Evolutionary conservation across 2,888 invertebrate species (phyloP).

Genomic region (Catocala sponsa): DNA sequence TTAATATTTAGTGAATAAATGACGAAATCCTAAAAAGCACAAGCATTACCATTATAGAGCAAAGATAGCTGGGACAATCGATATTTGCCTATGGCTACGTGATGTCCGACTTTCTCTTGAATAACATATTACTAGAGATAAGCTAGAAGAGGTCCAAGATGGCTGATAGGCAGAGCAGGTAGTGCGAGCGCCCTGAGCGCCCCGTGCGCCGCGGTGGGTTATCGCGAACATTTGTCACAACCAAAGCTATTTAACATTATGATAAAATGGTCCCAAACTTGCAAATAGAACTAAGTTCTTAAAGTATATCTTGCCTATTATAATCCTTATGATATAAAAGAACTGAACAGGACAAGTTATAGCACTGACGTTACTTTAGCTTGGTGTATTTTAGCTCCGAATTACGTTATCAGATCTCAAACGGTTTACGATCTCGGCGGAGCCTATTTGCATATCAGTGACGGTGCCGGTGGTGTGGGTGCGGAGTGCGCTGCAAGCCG

Average conservation of each 20-base stretch:
- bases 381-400: constrained; percentile 70
- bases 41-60: constrained; percentile 19
- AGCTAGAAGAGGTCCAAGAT: constrained; percentile 71
- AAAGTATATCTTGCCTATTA: constrained; percentile 34
- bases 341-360: constrained; percentile 50
- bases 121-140: constrained; percentile 73
- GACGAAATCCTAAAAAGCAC: neutral
- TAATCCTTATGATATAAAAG: constrained; percentile 28
- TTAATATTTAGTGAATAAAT: neutral
- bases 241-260: constrained; percentile 58
- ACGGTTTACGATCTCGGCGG: constrained; percentile 81
- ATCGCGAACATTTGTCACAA: constrained; percentile 68
- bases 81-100: constrained; percentile 50
- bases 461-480: constrained; percentile 63
- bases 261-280: constrained; percentile 57
- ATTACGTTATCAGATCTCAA: constrained; percentile 81
- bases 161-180: constrained; percentile 70
- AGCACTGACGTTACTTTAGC: constrained; percentile 47
- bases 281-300: constrained; percentile 41
- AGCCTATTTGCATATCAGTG: constrained; percentile 83
- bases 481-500: constrained; percentile 63
- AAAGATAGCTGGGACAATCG: constrained; percentile 39
- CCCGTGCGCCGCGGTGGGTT: constrained; percentile 59
- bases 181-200: constrained; percentile 45
- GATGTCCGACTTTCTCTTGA: constrained; percentile 64